A percentile compares a stretch with the other conserved stretches of the same genome.
Conservation (phyloP, 37 sponge, comb jelly and placozoan species). For the Cliona cf. orientalis region DNA sequence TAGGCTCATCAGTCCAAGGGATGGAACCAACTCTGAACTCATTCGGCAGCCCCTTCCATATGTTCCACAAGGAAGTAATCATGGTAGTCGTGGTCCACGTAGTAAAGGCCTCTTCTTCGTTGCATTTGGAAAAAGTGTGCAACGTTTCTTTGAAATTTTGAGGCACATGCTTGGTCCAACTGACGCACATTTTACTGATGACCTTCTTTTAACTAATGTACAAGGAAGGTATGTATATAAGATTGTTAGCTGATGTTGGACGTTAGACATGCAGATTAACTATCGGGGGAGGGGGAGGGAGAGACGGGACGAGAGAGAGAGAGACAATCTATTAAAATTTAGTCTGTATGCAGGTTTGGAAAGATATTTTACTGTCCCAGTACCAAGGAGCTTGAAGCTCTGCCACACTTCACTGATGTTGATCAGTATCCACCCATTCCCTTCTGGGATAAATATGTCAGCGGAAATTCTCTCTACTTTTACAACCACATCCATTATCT, state of each 20-base stretch:
- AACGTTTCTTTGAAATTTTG: constrained; percentile 37
- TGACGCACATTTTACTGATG: constrained; percentile 17
- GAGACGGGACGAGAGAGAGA: no score
- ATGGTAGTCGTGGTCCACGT: constrained; percentile 11
- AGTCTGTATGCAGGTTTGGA: constrained; percentile 21
- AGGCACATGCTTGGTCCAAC: constrained; percentile 13
- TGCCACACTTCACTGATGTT: not conserved
- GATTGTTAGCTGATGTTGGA: no score
- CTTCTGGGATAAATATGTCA: constrained; percentile 45
- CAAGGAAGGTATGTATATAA: constrained; percentile 27
- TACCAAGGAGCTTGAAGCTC: constrained; percentile 11
- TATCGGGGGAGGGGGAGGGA: no score
- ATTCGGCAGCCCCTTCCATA: constrained; percentile 49
- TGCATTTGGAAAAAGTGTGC: constrained; percentile 53
- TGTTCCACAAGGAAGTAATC: no score
- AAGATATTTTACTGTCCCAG: constrained; percentile 39
- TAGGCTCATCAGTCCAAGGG: constrained; percentile 18
- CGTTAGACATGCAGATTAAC: no score
- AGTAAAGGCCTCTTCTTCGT: constrained; percentile 47
- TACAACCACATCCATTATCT: constrained; percentile 70
- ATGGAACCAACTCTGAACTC: constrained; percentile 59
- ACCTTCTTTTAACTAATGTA: constrained; percentile 34
- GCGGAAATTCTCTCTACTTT: constrained; percentile 40
- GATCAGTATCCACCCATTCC: constrained; percentile 39
- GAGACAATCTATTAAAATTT: no score